Percentiles rank a stretch among this genome's conserved stretches.
These are phyloP conservation scores for Prenolepis imparis DNA, from an alignment of 2,888 invertebrate genomes.

Conservation along the genomic window DNA sequence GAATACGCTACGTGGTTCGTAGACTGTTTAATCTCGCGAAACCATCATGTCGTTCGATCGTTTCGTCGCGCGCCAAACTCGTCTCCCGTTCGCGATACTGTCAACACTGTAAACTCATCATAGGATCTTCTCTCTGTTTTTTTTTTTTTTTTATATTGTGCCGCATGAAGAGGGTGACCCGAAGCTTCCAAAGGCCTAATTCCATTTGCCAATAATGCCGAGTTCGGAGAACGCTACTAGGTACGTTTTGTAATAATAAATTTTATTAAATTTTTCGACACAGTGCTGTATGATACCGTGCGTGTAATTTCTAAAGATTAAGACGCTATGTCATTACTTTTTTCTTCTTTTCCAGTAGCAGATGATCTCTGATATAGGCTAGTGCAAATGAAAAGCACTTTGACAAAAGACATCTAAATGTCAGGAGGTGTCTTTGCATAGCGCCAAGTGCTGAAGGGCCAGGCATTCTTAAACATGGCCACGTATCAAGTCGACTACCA, in stretches of 20 bases:
- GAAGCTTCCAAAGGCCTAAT: conserved; percentile 77
- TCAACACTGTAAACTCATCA: conserved; percentile 10
- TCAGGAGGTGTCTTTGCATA: conserved; percentile 81
- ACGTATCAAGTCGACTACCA: conserved; percentile 87
- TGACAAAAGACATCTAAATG: conserved; percentile 82
- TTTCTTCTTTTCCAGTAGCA: conserved; percentile 72
- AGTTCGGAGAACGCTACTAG: conserved; percentile 78
- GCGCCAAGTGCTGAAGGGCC: conserved; percentile 81
- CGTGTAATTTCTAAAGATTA: neutral
- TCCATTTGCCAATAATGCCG: conserved; percentile 80
- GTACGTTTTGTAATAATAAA: conserved; percentile 69
- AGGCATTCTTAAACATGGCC: conserved; percentile 85
- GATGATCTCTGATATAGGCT: conserved; percentile 84
- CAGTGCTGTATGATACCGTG: neutral
- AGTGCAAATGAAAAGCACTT: conserved; percentile 76
- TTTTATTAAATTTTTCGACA: neutral
- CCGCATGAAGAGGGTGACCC: conserved; percentile 79
- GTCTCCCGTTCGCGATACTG: neutral
- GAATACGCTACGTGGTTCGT: neutral
- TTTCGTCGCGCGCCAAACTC: conserved; percentile 10
- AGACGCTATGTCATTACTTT: neutral
- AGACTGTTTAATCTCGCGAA: neutral
- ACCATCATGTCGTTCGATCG: conserved; percentile 19
- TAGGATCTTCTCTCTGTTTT: neutral
- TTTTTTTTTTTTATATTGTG: conserved; percentile 6